Conservation (phyloP, 2,888 invertebrate species). For the Sipha maydis region DNA sequence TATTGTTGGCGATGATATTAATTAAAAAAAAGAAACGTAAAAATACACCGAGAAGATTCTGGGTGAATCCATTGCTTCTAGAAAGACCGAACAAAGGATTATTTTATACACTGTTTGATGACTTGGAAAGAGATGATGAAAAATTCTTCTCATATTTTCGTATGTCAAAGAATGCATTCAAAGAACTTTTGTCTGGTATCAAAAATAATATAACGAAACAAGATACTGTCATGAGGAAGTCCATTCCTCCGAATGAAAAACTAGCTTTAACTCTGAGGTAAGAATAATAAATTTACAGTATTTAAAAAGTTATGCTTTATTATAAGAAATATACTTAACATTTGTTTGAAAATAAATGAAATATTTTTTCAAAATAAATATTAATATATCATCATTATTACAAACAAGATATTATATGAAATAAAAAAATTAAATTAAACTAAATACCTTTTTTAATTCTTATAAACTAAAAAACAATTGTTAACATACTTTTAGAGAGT, state of each 20-base stretch:
- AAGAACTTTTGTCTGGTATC: conserved; percentile 41
- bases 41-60: conserved; percentile 44
- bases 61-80: conserved; percentile 37
- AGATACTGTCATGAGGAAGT: not conserved
- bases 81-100: conserved; percentile 30
- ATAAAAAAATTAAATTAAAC: too few relatives aligned
- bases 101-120: conserved; percentile 39
- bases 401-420: too few relatives aligned
- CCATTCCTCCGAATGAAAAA: conserved; percentile 33
- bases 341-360: too few relatives aligned
- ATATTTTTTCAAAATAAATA: too few relatives aligned
- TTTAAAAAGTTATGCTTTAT: not conserved
- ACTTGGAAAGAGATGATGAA: conserved; percentile 30
- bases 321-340: too few relatives aligned
- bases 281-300: conserved; percentile 21
- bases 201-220: conserved; percentile 20
- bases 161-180: conserved; percentile 48
- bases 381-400: not conserved
- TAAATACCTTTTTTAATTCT: too few relatives aligned
- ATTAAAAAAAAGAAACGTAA: conserved; percentile 41
- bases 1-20: too few relatives aligned
- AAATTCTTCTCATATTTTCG: conserved; percentile 54
- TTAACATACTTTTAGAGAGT: too few relatives aligned
- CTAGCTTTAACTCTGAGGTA: conserved; percentile 51
- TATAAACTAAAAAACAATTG: too few relatives aligned